These are phyloP conservation scores for Nesogale talazaci DNA, from an alignment of 2,113 vertebrate species.

Conservation along the genomic window DNA sequence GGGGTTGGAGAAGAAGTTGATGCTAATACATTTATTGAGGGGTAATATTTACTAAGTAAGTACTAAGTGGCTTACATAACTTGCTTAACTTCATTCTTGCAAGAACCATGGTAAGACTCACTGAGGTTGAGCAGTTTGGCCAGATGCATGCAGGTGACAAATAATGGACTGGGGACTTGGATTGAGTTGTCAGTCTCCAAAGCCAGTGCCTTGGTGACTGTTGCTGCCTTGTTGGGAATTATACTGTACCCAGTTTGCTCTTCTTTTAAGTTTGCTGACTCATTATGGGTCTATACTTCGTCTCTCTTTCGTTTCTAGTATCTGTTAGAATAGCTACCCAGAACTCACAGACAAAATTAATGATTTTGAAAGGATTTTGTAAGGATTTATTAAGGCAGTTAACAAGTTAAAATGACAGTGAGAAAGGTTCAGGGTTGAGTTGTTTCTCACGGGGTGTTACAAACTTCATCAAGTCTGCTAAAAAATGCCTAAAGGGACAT, in stretches of 20 bases:
- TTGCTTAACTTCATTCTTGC: neutral
- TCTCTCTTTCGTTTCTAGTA: no score
- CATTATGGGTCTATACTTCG: no score
- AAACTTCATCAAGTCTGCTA: no score
- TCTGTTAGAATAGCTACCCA: no score
- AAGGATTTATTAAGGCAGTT: no score
- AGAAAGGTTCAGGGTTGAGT: no score
- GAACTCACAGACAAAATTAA: no score
- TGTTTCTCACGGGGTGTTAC: no score
- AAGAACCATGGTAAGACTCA: neutral
- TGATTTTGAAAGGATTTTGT: no score
- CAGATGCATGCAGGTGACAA: neutral
- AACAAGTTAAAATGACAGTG: no score
- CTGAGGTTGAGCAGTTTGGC: neutral
- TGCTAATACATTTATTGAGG: neutral
- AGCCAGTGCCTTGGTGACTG: neutral
- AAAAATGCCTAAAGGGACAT: no score
- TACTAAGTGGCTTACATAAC: neutral
- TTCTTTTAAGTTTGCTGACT: no score
- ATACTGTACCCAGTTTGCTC: neutral
- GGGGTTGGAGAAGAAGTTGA: neutral
- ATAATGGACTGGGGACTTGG: neutral
- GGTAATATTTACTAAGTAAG: neutral
- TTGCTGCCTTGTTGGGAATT: neutral
- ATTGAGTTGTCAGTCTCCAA: slow-evolving; percentile 22